Evolutionary conservation across 2,797 vertebrate species (phyloP).

Genomic region (Chaetodon trifasciatus): DNA sequence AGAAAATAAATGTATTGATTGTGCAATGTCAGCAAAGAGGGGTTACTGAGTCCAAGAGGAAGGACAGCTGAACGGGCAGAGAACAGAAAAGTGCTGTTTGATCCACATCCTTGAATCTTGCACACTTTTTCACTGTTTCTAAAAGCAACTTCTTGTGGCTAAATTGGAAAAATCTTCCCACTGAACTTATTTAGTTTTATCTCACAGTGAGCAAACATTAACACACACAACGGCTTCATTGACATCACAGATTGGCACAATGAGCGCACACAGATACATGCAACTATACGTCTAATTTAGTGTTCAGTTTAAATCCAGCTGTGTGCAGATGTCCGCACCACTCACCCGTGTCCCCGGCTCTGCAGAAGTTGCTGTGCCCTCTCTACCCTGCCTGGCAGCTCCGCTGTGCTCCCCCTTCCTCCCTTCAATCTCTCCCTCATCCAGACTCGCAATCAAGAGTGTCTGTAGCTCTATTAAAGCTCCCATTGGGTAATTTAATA

Average conservation of each 20-base stretch:
- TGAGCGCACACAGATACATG: slow-evolving; percentile 22
- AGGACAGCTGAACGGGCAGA: slow-evolving; percentile 25
- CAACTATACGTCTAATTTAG: background rate
- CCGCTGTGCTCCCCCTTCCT: slow-evolving; percentile 61
- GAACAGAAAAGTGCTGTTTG: background rate
- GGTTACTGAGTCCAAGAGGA: slow-evolving; percentile 23
- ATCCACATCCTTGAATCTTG: background rate
- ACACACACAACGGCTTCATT: slow-evolving; percentile 15
- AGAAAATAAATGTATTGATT: slow-evolving; percentile 64
- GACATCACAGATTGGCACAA: slow-evolving; percentile 3
- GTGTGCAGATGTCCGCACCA: slow-evolving; percentile 56
- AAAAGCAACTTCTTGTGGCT: slow-evolving; percentile 3
- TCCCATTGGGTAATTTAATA: slow-evolving; percentile 86
- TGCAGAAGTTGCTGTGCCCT: slow-evolving; percentile 71
- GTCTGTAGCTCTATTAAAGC: slow-evolving; percentile 85
- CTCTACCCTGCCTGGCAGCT: slow-evolving; percentile 53
- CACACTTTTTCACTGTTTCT: slow-evolving; percentile 13
- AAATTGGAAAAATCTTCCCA: slow-evolving; percentile 3
- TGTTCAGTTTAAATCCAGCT: slow-evolving; percentile 48
- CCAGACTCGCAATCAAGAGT: slow-evolving; percentile 85
- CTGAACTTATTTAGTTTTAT: background rate
- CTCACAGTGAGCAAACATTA: slow-evolving; percentile 33
- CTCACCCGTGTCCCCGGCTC: slow-evolving; percentile 74
- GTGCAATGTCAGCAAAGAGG: slow-evolving; percentile 32
- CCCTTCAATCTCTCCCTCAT: slow-evolving; percentile 73